Evolutionary conservation across 2,888 invertebrate species (phyloP), one percentile per base, ranked within the genome.

Genomic region (Acanthosoma haemorrhoidale): DNA sequence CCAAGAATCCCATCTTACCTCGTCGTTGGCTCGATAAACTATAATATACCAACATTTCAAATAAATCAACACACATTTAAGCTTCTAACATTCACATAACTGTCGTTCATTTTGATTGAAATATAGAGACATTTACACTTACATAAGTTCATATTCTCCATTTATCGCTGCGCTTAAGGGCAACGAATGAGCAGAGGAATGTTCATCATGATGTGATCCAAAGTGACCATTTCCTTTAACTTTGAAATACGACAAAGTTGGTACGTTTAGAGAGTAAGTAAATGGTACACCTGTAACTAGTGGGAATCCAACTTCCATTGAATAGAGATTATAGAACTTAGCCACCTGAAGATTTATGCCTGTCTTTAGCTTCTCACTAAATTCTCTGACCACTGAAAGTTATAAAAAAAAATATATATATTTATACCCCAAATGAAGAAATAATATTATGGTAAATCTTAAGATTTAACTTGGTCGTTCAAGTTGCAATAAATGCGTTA

Each of bases 271-370:
- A 68, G 84, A 84, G 79, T 82, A 88, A 71, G 86, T 80, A 78
- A 88, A 88, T 11, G 89, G 89, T 75, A 89, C 81, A 78, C 90
- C 90, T 74, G 84, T 84, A 70, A 85, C 86, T n/a, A 88, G 83
- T 3, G 90, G 89, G 83, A 89, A 87, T 79, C 86, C 85, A 13
- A 89, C 79, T 8, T 84, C 83, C 6, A 86, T 80, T 73, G 87
- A 85, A 58, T 83, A 82, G 60, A 83, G 80, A 75, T 85, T 85
- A 59, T 82, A 77, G 11, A 87, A 80, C 79, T 86, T 88, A 57
- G 85, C 87, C 78, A 84, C 83, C 77, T 86, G 84, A 75, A 84
- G 80, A 16, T 82, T 77, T 39, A 82, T 78, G 59, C 85, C 86
- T 6, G 83, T 77, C 43, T 79, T 79, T 6, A 86, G 77, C 11